A percentile compares a stretch with the other conserved stretches of the same genome.
Conservation (phyloP, 2,797 vertebrate species). For the Crax fasciolata region DNA sequence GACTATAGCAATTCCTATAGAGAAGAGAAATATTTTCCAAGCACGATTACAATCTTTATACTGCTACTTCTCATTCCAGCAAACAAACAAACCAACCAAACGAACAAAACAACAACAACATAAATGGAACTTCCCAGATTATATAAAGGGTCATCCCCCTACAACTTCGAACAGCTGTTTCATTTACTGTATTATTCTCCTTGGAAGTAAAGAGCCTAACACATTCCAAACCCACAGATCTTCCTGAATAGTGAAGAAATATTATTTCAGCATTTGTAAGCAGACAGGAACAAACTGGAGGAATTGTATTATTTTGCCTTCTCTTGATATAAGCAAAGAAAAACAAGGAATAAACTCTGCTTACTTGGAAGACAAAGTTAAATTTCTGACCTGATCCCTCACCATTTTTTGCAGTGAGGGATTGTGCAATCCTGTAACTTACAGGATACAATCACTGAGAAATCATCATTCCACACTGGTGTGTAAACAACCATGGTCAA, state of each 20-base stretch:
- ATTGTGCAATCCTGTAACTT: no score
- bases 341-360: neutral
- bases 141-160: neutral
- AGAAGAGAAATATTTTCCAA: constrained; percentile 62
- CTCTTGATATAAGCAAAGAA: neutral
- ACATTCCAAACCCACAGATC: neutral
- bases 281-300: neutral
- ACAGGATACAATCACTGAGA: neutral
- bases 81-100: neutral
- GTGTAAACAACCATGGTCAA: neutral
- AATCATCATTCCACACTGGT: neutral
- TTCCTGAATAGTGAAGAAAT: neutral
- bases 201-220: neutral
- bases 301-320: neutral
- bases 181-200: neutral
- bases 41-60: neutral
- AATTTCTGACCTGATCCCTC: neutral
- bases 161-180: neutral
- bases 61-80: neutral
- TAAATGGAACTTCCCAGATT: neutral
- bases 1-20: constrained; percentile 89
- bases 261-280: neutral
- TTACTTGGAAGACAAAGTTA: neutral
- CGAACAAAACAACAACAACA: neutral
- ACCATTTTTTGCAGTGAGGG: neutral